Evolutionary conservation across 2,888 invertebrate species (phyloP).

Genomic region (Amphipyra berbera): DNA sequence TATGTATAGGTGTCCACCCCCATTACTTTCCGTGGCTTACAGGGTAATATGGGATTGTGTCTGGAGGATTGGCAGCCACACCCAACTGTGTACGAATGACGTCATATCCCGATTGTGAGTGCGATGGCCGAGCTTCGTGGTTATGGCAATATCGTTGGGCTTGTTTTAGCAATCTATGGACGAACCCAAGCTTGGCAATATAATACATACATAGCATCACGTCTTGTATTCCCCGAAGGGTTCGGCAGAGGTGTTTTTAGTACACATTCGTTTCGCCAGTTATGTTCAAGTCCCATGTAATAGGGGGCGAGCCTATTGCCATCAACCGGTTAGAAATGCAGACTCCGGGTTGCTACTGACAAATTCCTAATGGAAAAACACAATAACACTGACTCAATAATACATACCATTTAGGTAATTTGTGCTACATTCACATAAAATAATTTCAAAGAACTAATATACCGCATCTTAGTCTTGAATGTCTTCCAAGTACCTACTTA

Average conservation of each 20-base stretch:
- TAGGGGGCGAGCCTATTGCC: too few relatives aligned
- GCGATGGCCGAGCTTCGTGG: constrained; percentile 12
- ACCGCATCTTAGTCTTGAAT: constrained; percentile 6
- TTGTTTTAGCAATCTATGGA: neutral
- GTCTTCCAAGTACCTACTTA: constrained; percentile 20
- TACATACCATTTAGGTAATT: neutral
- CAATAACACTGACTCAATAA: too few relatives aligned
- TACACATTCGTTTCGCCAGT: too few relatives aligned
- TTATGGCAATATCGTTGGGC: neutral
- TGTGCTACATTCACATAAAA: neutral
- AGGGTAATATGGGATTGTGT: neutral
- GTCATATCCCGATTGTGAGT: constrained; percentile 36
- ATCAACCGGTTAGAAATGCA: too few relatives aligned
- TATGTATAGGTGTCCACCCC: too few relatives aligned
- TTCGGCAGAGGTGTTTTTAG: too few relatives aligned
- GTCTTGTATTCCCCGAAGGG: too few relatives aligned
- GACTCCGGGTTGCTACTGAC: too few relatives aligned
- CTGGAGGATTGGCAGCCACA: constrained; percentile 38
- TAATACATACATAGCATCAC: neutral
- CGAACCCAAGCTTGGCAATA: neutral
- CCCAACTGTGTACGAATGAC: constrained; percentile 29
- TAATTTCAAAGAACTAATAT: constrained; percentile 17
- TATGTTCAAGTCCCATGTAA: too few relatives aligned
- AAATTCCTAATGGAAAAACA: too few relatives aligned
- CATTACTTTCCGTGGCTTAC: neutral